Evolutionary conservation across 2,113 vertebrate species (phyloP).

Genomic region (Charadrius vociferus): DNA sequence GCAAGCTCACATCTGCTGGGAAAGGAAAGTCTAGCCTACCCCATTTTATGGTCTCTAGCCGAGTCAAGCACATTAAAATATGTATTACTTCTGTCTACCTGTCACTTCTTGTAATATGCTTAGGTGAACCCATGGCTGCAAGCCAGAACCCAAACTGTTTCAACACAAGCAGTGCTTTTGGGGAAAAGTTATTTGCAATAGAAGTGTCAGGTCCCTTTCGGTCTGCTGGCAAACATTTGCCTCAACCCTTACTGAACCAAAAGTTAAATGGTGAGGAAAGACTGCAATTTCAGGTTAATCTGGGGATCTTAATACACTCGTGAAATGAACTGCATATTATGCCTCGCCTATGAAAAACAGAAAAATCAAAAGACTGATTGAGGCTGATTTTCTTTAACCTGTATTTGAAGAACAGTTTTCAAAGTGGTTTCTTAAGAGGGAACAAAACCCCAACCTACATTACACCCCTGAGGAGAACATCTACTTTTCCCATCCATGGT

Average conservation of each 20-base stretch:
- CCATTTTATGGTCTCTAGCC: background rate
- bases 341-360: background rate
- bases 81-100: constrained; percentile 34
- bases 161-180: constrained; percentile 19
- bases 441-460: background rate
- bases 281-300: background rate
- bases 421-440: background rate
- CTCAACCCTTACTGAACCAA: background rate
- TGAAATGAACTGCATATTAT: background rate
- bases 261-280: constrained; percentile 4
- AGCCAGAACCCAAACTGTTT: constrained; percentile 18
- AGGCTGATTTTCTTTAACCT: background rate
- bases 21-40: background rate
- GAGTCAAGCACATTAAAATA: constrained; percentile 38
- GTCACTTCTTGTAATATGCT: constrained; percentile 49
- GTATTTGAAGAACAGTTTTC: background rate
- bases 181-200: constrained; percentile 12
- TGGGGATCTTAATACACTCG: background rate
- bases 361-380: background rate
- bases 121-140: constrained; percentile 38
- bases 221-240: constrained; percentile 11
- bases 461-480: background rate
- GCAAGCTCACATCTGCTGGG: constrained; percentile 11
- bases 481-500: background rate
- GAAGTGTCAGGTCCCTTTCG: background rate